Evolutionary conservation across 1,140 invertebrate species (phyloP).

Genomic region (Lepeophtheirus salmonis): DNA sequence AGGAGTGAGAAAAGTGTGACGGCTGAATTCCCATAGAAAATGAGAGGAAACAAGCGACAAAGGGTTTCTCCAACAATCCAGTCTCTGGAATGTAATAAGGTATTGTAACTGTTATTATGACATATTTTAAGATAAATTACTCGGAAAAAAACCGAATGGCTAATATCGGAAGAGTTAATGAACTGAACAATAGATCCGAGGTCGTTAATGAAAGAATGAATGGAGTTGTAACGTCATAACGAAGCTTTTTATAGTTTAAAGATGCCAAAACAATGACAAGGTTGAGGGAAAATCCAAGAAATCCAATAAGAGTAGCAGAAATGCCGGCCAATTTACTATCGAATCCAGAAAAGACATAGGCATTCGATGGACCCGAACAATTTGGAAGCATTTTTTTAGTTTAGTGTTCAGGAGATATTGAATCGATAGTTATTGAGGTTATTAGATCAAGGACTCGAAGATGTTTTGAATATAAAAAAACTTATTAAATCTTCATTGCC

Average conservation of each 20-base stretch:
- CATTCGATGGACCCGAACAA: neutral
- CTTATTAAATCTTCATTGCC: too few relatives aligned
- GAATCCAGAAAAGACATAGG: neutral
- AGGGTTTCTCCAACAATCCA: slow-evolving; percentile 2
- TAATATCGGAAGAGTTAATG: neutral
- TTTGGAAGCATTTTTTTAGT: neutral
- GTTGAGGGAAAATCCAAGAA: slow-evolving; percentile 4
- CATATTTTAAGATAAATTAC: neutral
- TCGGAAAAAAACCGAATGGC: slow-evolving; percentile 10
- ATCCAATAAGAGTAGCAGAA: neutral
- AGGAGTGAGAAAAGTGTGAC: neutral
- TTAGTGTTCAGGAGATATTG: too few relatives aligned
- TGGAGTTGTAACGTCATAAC: slow-evolving; percentile 11
- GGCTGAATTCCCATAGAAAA: slow-evolving; percentile 13
- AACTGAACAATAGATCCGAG: slow-evolving; percentile 14
- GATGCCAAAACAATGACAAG: slow-evolving; percentile 7
- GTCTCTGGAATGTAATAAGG: neutral
- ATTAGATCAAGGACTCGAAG: too few relatives aligned
- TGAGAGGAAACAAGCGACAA: slow-evolving; percentile 1
- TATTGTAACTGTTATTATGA: neutral
- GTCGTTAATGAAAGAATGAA: slow-evolving; percentile 6
- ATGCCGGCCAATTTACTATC: slow-evolving; percentile 2
- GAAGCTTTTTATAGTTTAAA: neutral
- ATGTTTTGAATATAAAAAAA: too few relatives aligned
- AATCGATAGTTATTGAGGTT: too few relatives aligned